Base-by-base conservation (phyloP, 2,113 vertebrate genomes). In the Tenebrosternarchus preto region DNA sequence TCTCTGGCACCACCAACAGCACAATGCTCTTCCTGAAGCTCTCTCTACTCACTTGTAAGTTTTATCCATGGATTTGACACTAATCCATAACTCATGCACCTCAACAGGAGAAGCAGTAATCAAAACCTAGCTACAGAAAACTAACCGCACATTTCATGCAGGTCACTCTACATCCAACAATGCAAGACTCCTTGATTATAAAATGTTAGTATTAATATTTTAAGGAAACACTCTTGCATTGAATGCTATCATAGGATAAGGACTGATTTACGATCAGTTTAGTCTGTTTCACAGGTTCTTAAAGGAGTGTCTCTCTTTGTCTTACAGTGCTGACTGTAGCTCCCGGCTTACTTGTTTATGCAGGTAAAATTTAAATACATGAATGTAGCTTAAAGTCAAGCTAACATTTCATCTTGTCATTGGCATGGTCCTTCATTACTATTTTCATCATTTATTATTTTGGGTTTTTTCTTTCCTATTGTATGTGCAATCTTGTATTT, bases 21-120 rank as follows among this genome's bases (percentile, higher is more conserved):
- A 20, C 11, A 3, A 76, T 76, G 73, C n/a, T 63, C 1, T 11
- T 17, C 11, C 24, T 76, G 31, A 63, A 59, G 17, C 11, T 76
- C 33, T 39, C 39, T 39, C 36, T 63, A 31, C 29, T 75, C 31
- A 63, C 20, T 4, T 25, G 73, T 76, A 16, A 73, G 60, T 73
- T 66, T 31, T 4, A 29, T 72, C 46, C 22, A 4, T 59, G 55
- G 4, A 15, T 57, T 20, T 57, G 55, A 57, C n/a, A 20, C 19
- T n/a, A 59, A n/a, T 5, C 20, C n/a, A n/a, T 59, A 59, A n/a
- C 56, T 59, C 1, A 5, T 59, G n/a, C 20, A 59, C n/a, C n/a
- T n/a, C 55, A 57, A 20, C 19, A n/a, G 53, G 19, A 55, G 53
- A 16, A 12, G 15, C 19, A 19, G 11, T 16, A 55, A 55, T 55